Conservation (phyloP, 2,888 invertebrate species). For the Erannis defoliaria region DNA sequence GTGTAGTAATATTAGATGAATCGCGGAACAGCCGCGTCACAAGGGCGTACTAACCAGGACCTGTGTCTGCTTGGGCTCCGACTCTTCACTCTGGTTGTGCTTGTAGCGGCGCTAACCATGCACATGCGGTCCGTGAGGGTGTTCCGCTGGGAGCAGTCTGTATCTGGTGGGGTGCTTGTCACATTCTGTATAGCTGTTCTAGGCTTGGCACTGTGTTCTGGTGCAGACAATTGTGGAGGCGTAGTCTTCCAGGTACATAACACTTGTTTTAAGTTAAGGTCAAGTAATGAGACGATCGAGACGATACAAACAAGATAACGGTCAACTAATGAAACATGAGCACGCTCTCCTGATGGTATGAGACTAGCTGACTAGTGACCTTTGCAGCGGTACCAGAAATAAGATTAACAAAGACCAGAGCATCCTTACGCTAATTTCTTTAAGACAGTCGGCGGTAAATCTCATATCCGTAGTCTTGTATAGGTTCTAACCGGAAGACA, state of each 20-base stretch:
- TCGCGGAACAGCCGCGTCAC: not conserved
- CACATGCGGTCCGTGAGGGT: constrained; percentile 66
- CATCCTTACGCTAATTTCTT: no score
- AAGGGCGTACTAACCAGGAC: not conserved
- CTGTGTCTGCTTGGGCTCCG: constrained; percentile 52
- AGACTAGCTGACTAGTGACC: no score
- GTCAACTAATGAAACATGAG: no score
- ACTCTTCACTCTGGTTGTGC: constrained; percentile 49
- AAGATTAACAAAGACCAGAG: no score
- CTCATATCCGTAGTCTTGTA: no score
- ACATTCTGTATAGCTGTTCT: constrained; percentile 58
- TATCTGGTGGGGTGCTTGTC: constrained; percentile 69
- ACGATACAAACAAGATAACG: no score
- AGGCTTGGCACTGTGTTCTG: constrained; percentile 62
- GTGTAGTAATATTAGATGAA: not conserved
- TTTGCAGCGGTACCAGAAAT: no score
- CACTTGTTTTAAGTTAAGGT: not conserved
- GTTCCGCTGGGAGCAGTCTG: constrained; percentile 72
- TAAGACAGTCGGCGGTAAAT: no score
- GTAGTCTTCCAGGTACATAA: constrained; percentile 59
- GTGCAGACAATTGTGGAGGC: constrained; percentile 44
- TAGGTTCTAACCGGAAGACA: no score
- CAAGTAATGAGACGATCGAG: no score
- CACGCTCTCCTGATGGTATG: no score
- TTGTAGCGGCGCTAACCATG: constrained; percentile 58